Base-by-base conservation (phyloP, 1,140 invertebrate species). In the Nixonia krombeini region DNA sequence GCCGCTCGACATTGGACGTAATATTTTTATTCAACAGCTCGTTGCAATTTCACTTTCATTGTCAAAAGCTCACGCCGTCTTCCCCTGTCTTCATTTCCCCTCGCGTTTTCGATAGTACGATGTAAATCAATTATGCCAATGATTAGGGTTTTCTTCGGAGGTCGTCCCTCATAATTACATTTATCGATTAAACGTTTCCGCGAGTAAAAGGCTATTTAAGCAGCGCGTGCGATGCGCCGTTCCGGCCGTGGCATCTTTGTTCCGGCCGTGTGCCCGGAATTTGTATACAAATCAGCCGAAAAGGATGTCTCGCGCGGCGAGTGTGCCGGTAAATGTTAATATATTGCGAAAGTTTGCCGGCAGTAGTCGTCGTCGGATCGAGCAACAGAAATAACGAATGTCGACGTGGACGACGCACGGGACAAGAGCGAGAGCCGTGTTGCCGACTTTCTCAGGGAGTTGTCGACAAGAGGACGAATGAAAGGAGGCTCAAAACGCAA, bases 401-500 rank as follows among this genome's bases (percentile, higher is more conserved):
- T 44, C 59, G 59, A 61, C 67, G 52, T 62, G 61, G 47, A 70
- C 59, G 66, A 64, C 63, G 63, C 55, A 59, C 55, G 46, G 23
- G 28, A 51, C 66, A 55, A 46, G 50, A 35, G 35, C 49, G 55
- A 26, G 16, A 13, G 51, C 29, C 26, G 38, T 12, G 59, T 57
- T 41, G 31, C 47, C 46, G 47, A 66, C 53, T 63, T 56, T 57
- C 57, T 10, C 12, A 15, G 31, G 40, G 9, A 25, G 40, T 66
- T 55, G 66, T 68, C 61, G 65, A 62, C 58, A 51, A 41, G 35
- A 59, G 59, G 50, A 72, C 65, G 65, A 63, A 73, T 73, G 70
- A 73, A 73, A 69, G 58, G 62, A 63, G 66, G 70, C 66, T 63
- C 65, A 65, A 66, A 62, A 73, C 62, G 66, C 51, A 59, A 63